phyloP scores from a whole-genome alignment of 2,113 vertebrate species.

The Poeciliopsis retropinna region DNA sequence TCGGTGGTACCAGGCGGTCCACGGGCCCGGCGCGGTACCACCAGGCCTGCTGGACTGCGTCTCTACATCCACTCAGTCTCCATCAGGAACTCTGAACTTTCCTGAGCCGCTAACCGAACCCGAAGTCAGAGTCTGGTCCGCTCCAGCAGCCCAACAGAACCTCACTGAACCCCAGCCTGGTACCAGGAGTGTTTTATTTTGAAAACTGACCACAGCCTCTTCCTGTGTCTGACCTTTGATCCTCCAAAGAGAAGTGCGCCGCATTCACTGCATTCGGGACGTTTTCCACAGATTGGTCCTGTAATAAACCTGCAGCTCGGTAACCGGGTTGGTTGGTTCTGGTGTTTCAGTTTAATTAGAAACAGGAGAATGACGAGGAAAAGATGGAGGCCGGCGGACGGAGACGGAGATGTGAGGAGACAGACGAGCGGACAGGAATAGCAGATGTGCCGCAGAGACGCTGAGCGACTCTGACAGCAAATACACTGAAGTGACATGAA shows the following conservation, averaged over 20 bases:
- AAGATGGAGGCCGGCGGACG: slow-evolving; percentile 14
- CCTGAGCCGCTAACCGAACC: too few species aligned
- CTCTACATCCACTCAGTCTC: too few species aligned
- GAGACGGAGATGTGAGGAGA: slow-evolving; percentile 49
- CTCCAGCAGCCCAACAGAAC: not conserved
- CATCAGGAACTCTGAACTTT: too few species aligned
- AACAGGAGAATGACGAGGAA: not conserved
- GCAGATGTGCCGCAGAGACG: slow-evolving; percentile 50
- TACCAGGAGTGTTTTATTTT: not conserved
- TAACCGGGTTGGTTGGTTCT: not conserved
- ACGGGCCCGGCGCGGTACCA: too few species aligned
- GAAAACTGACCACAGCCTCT: not conserved
- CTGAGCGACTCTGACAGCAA: slow-evolving; percentile 55
- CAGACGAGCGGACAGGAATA: slow-evolving; percentile 60
- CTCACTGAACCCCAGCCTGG: not conserved
- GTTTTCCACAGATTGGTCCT: too few species aligned
- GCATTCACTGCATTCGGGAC: not conserved
- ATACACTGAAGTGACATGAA: slow-evolving; percentile 36
- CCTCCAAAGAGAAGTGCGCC: not conserved
- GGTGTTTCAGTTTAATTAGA: not conserved
- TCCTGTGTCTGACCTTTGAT: not conserved
- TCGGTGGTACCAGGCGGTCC: too few species aligned
- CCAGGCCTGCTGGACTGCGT: too few species aligned
- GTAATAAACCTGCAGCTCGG: too few species aligned
- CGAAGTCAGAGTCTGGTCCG: not conserved